These are phyloP conservation scores for Lordiphosa mommai DNA, from an alignment of 1,140 invertebrate genomes.

Conservation along the genomic window DNA sequence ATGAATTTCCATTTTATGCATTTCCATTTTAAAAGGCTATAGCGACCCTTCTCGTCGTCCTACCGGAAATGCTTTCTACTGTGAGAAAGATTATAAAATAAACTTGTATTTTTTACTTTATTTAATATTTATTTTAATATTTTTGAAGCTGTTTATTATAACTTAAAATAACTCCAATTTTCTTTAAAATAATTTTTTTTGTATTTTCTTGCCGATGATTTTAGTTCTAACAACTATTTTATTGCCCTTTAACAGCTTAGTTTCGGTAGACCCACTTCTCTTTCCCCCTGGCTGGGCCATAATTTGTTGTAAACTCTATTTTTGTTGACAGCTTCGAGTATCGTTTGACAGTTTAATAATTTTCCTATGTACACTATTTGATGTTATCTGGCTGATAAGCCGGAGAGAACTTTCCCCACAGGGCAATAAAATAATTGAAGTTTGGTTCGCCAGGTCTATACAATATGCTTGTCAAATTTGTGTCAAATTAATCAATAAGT, in stretches of 20 bases:
- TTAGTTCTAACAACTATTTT: neutral
- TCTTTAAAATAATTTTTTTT: neutral
- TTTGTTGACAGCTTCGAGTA: slow-evolving; percentile 37
- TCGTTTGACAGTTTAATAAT: slow-evolving; percentile 58
- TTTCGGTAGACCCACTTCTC: too few species aligned
- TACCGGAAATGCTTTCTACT: too few species aligned
- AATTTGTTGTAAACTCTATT: slow-evolving; percentile 32
- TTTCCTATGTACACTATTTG: slow-evolving; percentile 30
- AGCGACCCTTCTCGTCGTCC: too few species aligned
- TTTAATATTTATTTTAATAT: too few species aligned
- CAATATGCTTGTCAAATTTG: slow-evolving; percentile 53
- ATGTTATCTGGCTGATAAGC: slow-evolving; percentile 30
- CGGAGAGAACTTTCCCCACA: neutral
- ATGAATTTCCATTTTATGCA: too few species aligned
- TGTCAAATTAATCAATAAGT: slow-evolving; percentile 51
- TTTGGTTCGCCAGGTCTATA: neutral
- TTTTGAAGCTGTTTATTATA: too few species aligned
- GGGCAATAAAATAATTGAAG: neutral
- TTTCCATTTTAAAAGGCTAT: too few species aligned
- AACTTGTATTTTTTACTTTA: too few species aligned
- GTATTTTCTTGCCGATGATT: too few species aligned
- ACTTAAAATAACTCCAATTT: too few species aligned
- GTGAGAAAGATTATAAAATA: too few species aligned
- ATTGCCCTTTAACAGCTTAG: neutral
- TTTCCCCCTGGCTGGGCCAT: neutral